phyloP scores from a whole-genome alignment of 2,113 vertebrate genomes.

The Colius striatus region DNA sequence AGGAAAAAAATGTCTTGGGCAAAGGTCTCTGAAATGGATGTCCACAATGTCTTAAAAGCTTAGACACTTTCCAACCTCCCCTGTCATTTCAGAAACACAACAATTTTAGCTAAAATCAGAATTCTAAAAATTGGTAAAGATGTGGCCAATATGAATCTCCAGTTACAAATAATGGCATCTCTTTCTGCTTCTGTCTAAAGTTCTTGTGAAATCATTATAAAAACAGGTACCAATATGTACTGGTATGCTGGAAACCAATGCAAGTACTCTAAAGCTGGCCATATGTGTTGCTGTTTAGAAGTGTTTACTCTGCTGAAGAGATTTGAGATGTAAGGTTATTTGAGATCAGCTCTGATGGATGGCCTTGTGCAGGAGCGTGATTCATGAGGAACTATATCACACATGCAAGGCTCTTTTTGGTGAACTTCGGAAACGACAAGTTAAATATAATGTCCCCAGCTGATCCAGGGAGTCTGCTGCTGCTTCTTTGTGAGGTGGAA shows the following conservation, averaged over 20 bases:
- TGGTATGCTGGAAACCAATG: neutral
- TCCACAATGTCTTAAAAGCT: neutral
- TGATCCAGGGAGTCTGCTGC: neutral
- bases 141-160: neutral
- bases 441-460: neutral
- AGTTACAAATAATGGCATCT: fast-evolving
- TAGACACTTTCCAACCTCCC: neutral
- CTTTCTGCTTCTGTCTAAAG: neutral
- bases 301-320: neutral
- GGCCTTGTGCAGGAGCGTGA: neutral
- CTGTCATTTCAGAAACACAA: neutral
- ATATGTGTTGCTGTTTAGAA: neutral
- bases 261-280: neutral
- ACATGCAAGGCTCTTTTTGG: fast-evolving
- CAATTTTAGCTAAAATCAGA: neutral
- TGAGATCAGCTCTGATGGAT: neutral
- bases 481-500: neutral
- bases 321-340: neutral
- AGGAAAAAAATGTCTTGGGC: neutral
- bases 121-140: neutral
- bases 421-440: neutral
- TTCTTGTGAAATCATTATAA: neutral
- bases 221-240: neutral
- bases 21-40: neutral
- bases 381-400: neutral